Evolutionary conservation across 2,797 vertebrate genomes (phyloP).

Genomic region (Hemibagrus guttatus): DNA sequence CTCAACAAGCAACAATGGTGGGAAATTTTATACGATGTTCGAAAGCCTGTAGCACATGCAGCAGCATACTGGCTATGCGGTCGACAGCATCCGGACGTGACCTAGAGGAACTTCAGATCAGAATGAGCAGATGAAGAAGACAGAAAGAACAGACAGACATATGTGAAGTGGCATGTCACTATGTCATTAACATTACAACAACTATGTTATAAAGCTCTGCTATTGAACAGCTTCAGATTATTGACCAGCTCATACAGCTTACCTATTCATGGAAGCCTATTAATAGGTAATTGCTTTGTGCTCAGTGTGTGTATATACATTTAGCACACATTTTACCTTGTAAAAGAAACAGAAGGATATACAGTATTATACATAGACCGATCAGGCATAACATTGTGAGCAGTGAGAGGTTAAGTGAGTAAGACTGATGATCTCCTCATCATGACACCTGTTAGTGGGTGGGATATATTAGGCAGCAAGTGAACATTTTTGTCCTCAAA

Average conservation of each 20-base stretch:
- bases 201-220: constrained; percentile 21
- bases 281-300: constrained; percentile 32
- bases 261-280: constrained; percentile 35
- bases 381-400: no score
- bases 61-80: no score
- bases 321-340: background rate
- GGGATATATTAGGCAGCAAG: no score
- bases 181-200: constrained; percentile 5
- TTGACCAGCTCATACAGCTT: constrained; percentile 8
- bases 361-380: background rate
- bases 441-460: no score
- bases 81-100: no score
- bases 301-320: background rate
- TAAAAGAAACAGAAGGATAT: constrained; percentile 42
- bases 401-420: no score
- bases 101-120: no score
- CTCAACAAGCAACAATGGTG: no score
- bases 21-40: no score
- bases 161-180: background rate
- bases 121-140: background rate
- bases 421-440: no score
- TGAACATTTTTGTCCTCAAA: no score
- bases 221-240: background rate
- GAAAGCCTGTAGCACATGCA: no score
- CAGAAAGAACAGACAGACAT: background rate